Conservation (phyloP, 2,888 invertebrate species). For the Apoderus coryli region DNA sequence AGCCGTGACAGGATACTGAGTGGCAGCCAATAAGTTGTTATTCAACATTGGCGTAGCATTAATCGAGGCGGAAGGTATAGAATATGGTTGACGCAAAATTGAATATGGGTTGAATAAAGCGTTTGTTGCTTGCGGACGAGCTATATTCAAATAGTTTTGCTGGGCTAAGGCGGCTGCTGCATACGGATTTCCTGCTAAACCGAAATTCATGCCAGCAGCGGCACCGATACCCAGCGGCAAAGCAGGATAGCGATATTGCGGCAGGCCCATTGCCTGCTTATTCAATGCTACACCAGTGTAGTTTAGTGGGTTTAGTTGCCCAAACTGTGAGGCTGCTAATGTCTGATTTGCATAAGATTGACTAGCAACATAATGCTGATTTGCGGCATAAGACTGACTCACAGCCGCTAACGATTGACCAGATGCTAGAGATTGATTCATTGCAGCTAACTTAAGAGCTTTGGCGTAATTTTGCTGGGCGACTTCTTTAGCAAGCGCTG, state of each 20-base stretch:
- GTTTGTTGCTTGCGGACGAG: conserved; percentile 23
- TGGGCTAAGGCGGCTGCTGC: conserved; percentile 27
- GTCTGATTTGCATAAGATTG: no score
- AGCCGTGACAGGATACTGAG: conserved; percentile 32
- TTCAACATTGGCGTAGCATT: conserved; percentile 30
- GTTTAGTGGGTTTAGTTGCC: conserved; percentile 44
- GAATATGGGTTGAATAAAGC: conserved; percentile 36
- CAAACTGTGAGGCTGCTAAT: conserved; percentile 16
- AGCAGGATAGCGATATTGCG: conserved; percentile 25
- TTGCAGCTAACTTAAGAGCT: conserved; percentile 48
- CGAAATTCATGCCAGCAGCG: conserved; percentile 24
- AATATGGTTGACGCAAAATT: conserved; percentile 24
- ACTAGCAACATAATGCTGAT: no score
- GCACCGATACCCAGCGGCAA: conserved; percentile 26
- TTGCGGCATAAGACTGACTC: no score
- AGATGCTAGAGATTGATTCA: conserved; percentile 23
- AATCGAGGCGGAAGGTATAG: conserved; percentile 27
- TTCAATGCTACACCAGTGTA: conserved; percentile 59
- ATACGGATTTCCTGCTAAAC: conserved; percentile 27
- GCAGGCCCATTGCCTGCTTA: conserved; percentile 39
- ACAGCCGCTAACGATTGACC: conserved; percentile 13
- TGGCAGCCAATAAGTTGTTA: conserved; percentile 22
- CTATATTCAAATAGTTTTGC: conserved; percentile 26
- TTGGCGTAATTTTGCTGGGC: conserved; percentile 73
- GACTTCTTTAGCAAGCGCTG: conserved; percentile 61